Conservation (phyloP, 2,888 invertebrate species). For the Chalcis sispes region DNA sequence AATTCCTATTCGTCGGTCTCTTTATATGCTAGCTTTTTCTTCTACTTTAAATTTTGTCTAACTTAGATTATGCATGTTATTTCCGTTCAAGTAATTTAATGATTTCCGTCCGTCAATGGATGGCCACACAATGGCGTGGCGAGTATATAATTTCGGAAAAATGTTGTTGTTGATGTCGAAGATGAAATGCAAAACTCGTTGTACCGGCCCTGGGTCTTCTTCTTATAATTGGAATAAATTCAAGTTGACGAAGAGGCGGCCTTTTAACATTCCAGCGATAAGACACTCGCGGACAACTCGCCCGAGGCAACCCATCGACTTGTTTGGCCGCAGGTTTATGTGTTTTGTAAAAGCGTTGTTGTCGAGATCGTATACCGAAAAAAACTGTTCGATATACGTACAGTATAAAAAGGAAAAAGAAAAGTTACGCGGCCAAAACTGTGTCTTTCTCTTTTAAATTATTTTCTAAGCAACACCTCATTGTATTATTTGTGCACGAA, state of each 20-base stretch:
- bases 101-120: not conserved
- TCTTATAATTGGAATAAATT: slow-evolving; percentile 74
- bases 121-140: too few species aligned
- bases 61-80: not conserved
- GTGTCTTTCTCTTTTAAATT: too few species aligned
- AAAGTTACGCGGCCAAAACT: too few species aligned
- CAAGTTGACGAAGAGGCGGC: slow-evolving; percentile 74
- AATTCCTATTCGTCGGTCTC: not conserved
- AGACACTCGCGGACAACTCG: slow-evolving; percentile 51
- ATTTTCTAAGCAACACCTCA: too few species aligned
- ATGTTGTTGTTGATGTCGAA: too few species aligned
- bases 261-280: slow-evolving; percentile 76
- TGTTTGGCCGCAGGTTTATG: not conserved
- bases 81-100: not conserved
- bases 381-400: too few species aligned
- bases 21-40: too few species aligned
- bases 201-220: slow-evolving; percentile 68
- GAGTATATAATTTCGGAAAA: too few species aligned
- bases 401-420: not conserved
- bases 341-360: slow-evolving; percentile 13
- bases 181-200: slow-evolving; percentile 32
- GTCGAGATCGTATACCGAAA: not conserved
- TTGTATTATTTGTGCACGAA: too few species aligned
- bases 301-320: not conserved
- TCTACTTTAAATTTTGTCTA: too few species aligned